Evolutionary conservation across 2,797 vertebrate genomes (phyloP).

Genomic region (Alcedo atthis): DNA sequence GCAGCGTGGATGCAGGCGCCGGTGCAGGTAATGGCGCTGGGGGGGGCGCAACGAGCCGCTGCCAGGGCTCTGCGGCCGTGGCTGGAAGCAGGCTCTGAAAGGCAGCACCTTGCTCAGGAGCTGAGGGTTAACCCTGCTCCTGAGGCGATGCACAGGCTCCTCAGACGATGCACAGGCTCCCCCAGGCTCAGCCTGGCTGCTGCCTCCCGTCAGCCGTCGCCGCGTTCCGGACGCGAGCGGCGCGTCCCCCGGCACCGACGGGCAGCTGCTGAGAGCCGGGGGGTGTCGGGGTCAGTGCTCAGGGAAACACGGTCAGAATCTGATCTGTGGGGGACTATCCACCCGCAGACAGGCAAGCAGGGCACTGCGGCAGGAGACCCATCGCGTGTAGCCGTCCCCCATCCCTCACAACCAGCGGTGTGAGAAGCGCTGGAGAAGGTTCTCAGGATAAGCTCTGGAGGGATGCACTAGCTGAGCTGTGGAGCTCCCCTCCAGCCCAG

Average conservation of each 20-base stretch:
- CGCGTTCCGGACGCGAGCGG: accelerated
- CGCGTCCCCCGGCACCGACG: neutral
- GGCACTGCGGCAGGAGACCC: neutral
- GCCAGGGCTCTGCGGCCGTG: neutral
- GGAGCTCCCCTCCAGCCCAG: no score
- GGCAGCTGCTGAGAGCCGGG: no score
- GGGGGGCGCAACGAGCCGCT: slow-evolving; percentile 78
- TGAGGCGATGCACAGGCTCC: slow-evolving; percentile 36
- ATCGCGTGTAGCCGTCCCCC: accelerated
- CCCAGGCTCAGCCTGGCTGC: neutral
- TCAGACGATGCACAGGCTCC: slow-evolving; percentile 31
- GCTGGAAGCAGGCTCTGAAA: slow-evolving; percentile 55
- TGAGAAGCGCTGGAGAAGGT: neutral
- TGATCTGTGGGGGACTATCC: neutral
- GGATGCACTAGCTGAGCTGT: no score
- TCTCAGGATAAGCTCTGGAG: no score
- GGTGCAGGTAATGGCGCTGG: slow-evolving; percentile 78
- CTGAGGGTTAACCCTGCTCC: slow-evolving; percentile 59
- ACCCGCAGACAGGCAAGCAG: neutral
- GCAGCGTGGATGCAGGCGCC: slow-evolving; percentile 79
- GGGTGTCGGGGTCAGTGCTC: no score
- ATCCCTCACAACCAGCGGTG: neutral
- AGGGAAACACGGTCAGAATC: neutral
- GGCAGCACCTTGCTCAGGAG: slow-evolving; percentile 54
- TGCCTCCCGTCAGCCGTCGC: neutral